These are phyloP conservation scores for Stenoptilia bipunctidactyla DNA, from an alignment of 2,888 invertebrate genomes.

Conservation along the genomic window DNA sequence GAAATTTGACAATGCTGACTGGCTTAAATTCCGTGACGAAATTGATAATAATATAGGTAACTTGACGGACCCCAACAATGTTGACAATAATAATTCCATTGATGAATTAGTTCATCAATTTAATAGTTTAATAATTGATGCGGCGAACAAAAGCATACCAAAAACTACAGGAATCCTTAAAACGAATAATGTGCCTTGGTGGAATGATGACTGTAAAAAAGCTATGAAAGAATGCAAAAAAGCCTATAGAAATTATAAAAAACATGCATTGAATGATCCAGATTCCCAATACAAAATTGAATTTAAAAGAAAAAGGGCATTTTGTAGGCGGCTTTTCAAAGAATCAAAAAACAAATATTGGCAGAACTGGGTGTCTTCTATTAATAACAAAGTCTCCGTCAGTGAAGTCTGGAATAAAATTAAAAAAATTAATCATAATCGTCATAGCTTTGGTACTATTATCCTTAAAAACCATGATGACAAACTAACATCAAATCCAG, in stretches of 20 bases:
- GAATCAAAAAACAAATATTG: conserved; percentile 6
- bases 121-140: background rate
- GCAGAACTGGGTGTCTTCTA: conserved; percentile 8
- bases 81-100: background rate
- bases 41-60: conserved; percentile 5
- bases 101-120: background rate
- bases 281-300: background rate
- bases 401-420: conserved; percentile 6
- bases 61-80: background rate
- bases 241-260: conserved; percentile 3
- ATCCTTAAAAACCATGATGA: background rate
- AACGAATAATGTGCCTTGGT: conserved; percentile 2
- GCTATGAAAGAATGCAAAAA: conserved; percentile 7
- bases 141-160: background rate
- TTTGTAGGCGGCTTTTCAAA: background rate
- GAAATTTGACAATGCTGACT: conserved; percentile 7
- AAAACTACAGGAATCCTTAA: background rate
- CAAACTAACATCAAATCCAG: background rate
- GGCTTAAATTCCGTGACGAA: conserved; percentile 3
- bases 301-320: background rate
- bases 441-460: background rate
- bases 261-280: background rate
- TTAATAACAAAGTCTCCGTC: conserved; percentile 7
- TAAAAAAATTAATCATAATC: background rate
- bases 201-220: conserved; percentile 5